Conservation (phyloP, 1,140 invertebrate genomes). For the Bombus fervidus region DNA sequence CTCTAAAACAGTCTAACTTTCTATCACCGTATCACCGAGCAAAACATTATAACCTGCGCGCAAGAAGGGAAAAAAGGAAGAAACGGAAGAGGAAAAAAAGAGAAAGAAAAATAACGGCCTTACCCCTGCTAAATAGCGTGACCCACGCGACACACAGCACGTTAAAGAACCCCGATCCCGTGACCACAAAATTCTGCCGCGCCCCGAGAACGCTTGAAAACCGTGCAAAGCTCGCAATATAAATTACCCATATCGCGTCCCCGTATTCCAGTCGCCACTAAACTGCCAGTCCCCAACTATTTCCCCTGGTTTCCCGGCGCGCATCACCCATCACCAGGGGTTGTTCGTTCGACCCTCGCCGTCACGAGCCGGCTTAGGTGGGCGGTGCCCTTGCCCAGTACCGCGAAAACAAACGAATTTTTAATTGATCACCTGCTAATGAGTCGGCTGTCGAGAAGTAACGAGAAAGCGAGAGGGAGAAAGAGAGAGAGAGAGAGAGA, state of each 20-base stretch:
- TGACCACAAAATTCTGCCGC: slow-evolving; percentile 20
- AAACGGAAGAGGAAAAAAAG: neutral
- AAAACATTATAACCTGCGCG: neutral
- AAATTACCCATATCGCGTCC: slow-evolving; percentile 50
- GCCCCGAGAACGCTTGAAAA: slow-evolving; percentile 26
- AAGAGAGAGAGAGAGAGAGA: slow-evolving; percentile 13
- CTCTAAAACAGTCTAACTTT: too few species aligned
- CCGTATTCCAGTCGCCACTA: slow-evolving; percentile 47
- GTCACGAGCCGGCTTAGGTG: slow-evolving; percentile 40
- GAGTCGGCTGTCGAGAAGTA: slow-evolving; percentile 67
- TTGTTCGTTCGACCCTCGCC: slow-evolving; percentile 38
- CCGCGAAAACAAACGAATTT: slow-evolving; percentile 73
- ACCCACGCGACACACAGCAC: slow-evolving; percentile 24
- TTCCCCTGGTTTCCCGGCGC: neutral
- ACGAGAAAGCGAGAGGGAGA: slow-evolving; percentile 36
- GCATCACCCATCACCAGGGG: slow-evolving; percentile 40
- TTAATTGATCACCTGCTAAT: slow-evolving; percentile 80
- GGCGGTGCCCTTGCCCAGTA: slow-evolving; percentile 51
- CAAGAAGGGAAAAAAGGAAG: neutral
- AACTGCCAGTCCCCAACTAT: slow-evolving; percentile 49
- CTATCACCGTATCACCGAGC: neutral
- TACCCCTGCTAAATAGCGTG: slow-evolving; percentile 26
- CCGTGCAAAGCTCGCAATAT: slow-evolving; percentile 42
- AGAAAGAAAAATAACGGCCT: neutral
- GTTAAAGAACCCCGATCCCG: slow-evolving; percentile 10